Evolutionary conservation across 2,888 invertebrate genomes (phyloP).

Genomic region (Hedya salicella): DNA sequence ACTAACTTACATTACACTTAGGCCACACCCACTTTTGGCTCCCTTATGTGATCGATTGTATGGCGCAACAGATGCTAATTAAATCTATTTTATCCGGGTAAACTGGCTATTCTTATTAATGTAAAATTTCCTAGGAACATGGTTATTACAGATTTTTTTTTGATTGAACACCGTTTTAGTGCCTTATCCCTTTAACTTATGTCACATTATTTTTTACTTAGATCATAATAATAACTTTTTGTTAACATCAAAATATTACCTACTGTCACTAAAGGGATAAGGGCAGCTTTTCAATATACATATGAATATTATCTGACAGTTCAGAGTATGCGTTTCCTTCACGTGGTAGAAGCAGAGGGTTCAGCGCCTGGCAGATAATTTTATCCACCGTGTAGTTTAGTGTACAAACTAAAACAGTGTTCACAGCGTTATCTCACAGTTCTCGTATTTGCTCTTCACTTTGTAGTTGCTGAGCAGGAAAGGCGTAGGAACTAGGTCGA

Average conservation of each 20-base stretch:
- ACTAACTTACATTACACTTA: conserved; percentile 25
- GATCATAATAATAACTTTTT: too few relatives aligned
- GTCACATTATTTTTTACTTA: not conserved
- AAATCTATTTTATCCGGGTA: conserved; percentile 16
- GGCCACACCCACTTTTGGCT: conserved; percentile 2
- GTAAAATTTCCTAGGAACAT: conserved; percentile 37
- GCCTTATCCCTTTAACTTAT: not conserved
- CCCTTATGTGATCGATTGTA: conserved; percentile 1
- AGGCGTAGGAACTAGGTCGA: conserved; percentile 80
- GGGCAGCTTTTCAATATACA: not conserved
- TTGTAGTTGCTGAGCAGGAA: conserved; percentile 81
- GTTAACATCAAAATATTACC: too few relatives aligned
- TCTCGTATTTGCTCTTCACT: conserved; percentile 57
- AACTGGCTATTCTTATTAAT: conserved; percentile 30
- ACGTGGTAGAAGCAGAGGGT: not conserved
- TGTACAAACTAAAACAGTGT: not conserved
- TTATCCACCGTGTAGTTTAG: too few relatives aligned
- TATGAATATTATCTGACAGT: not conserved
- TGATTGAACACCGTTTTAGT: conserved; percentile 12
- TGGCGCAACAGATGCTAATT: conserved; percentile 7
- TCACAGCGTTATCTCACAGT: conserved; percentile 72
- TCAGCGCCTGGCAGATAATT: not conserved
- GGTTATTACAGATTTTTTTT: conserved; percentile 16
- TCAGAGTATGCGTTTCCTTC: not conserved
- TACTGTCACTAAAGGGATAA: not conserved